Conservation (phyloP, 2,113 vertebrate genomes). For the Microtus oregoni region DNA sequence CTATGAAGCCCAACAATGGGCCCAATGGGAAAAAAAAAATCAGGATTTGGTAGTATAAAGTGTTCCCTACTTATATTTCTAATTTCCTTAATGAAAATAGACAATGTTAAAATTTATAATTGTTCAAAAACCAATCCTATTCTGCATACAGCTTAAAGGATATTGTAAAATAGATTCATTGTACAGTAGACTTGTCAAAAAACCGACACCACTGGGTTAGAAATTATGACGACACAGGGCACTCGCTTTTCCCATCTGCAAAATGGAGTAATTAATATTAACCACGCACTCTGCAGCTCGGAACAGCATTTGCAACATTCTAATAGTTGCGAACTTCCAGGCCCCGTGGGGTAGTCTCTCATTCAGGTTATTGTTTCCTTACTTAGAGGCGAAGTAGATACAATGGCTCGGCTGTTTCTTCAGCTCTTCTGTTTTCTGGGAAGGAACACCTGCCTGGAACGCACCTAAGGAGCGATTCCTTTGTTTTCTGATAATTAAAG, state of each 20-base stretch:
- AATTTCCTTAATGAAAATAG: constrained; percentile 6
- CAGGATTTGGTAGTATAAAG: constrained; percentile 19
- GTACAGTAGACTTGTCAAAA: background rate
- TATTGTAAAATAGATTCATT: constrained; percentile 43
- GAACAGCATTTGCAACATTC: constrained; percentile 48
- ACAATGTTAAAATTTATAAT: background rate
- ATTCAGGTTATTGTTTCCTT: constrained; percentile 18
- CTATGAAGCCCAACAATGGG: background rate
- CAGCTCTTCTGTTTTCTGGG: constrained; percentile 56
- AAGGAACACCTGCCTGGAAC: constrained; percentile 76
- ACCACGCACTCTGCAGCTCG: constrained; percentile 3
- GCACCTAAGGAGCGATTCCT: constrained; percentile 76
- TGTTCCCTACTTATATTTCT: constrained; percentile 32
- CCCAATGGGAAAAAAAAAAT: background rate
- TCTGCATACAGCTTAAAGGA: background rate
- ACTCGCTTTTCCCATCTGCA: constrained; percentile 68
- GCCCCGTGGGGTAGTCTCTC: background rate
- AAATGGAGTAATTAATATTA: constrained; percentile 68
- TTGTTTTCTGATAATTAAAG: constrained; percentile 77
- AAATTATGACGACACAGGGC: background rate
- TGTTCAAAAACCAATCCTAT: constrained; percentile 18
- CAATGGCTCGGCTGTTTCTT: constrained; percentile 67
- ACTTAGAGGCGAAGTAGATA: constrained; percentile 16
- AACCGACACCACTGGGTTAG: constrained; percentile 15
- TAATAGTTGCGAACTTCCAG: constrained; percentile 7